These are phyloP conservation scores for Anser cygnoides DNA, from an alignment of 2,113 vertebrate species.

Conservation along the genomic window DNA sequence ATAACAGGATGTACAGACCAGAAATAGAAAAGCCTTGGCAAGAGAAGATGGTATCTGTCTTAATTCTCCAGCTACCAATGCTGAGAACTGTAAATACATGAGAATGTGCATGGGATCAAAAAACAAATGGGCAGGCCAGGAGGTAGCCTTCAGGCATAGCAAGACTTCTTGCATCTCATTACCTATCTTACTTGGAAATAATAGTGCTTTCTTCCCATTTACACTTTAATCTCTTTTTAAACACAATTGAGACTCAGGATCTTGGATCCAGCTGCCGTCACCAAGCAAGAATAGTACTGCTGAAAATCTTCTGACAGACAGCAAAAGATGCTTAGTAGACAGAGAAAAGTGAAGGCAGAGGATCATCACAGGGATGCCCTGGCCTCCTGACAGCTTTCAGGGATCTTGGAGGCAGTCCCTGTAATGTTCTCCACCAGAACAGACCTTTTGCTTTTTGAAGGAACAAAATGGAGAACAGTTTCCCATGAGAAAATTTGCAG, in stretches of 20 bases:
- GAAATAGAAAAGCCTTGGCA: not conserved
- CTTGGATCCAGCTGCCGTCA: not conserved
- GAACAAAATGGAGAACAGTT: not conserved
- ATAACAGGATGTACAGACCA: not conserved
- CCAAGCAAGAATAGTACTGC: not conserved
- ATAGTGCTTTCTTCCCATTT: not conserved
- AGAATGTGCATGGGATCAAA: not conserved
- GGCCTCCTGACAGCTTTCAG: not conserved
- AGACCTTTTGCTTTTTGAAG: not conserved
- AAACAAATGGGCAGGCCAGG: not conserved
- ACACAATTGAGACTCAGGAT: not conserved
- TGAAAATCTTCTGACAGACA: not conserved
- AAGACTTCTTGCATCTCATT: not conserved
- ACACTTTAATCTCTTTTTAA: not conserved
- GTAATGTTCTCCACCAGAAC: not conserved
- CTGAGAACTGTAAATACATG: not conserved
- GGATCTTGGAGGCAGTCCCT: not conserved
- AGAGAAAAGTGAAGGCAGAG: not conserved
- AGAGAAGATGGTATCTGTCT: not conserved
- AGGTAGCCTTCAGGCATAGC: not conserved
- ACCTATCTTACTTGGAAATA: not conserved
- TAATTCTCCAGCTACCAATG: not conserved
- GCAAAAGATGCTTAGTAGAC: not conserved
- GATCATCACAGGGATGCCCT: not conserved
- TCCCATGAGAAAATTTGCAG: not conserved